phyloP scores from a whole-genome alignment of 2,888 invertebrate genomes.

The Stictocephala bisonia region DNA sequence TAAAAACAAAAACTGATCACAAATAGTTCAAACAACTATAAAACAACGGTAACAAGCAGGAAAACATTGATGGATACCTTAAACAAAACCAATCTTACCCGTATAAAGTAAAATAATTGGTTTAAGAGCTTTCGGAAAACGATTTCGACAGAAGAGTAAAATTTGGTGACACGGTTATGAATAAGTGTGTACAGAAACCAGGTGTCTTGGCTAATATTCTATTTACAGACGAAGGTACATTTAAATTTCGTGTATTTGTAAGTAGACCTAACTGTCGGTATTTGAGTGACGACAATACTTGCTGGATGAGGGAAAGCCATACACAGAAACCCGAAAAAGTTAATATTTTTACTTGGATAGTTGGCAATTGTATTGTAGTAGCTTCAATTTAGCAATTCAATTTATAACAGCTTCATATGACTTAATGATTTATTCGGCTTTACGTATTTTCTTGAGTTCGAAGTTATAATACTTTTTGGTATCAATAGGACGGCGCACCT shows the following conservation, averaged over 20 bases:
- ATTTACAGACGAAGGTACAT: slow-evolving; percentile 46
- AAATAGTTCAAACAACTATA: too few species aligned
- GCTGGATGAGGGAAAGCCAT: slow-evolving; percentile 25
- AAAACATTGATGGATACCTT: too few species aligned
- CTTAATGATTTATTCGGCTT: too few species aligned
- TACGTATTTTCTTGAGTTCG: too few species aligned
- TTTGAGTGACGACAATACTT: slow-evolving; percentile 37
- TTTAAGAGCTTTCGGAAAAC: slow-evolving; percentile 41
- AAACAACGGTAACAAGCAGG: too few species aligned
- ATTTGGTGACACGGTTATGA: slow-evolving; percentile 13
- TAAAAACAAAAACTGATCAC: too few species aligned
- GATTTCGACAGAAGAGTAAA: slow-evolving; percentile 18
- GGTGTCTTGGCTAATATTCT: slow-evolving; percentile 26
- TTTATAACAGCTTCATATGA: too few species aligned
- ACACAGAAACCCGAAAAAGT: slow-evolving; percentile 46
- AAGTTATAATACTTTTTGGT: too few species aligned
- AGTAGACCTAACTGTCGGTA: slow-evolving; percentile 43
- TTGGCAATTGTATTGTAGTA: too few species aligned
- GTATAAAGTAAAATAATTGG: slow-evolving; percentile 25
- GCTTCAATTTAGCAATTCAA: too few species aligned
- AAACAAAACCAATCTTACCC: slow-evolving; percentile 30
- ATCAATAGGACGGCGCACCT: too few species aligned
- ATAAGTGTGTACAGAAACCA: background rate
- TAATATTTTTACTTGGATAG: slow-evolving; percentile 48
- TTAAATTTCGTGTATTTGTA: slow-evolving; percentile 20